These are phyloP conservation scores for Pteruthius melanotis DNA, from an alignment of 2,113 vertebrate species.

Conservation along the genomic window DNA sequence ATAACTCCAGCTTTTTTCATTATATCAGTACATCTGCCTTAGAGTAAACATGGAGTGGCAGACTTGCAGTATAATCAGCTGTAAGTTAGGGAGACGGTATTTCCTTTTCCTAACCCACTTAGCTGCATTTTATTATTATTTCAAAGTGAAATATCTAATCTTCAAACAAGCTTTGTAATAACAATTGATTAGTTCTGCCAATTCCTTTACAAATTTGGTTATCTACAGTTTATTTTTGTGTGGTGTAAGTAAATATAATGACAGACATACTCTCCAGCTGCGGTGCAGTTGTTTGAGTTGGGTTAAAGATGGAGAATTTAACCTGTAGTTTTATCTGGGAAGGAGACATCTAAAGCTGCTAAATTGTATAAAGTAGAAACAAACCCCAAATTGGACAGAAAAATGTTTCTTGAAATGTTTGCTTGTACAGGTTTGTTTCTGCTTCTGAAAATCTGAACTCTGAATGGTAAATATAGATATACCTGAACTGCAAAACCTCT, in stretches of 20 bases:
- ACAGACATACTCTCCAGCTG: conserved; percentile 40
- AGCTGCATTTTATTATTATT: conserved; percentile 67
- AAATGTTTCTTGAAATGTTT: neutral
- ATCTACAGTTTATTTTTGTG: conserved; percentile 70
- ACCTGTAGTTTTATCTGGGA: neutral
- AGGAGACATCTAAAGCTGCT: neutral
- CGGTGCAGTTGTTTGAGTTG: conserved; percentile 15
- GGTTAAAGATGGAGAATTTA: conserved; percentile 14
- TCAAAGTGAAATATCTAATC: conserved; percentile 66
- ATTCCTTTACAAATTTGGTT: conserved; percentile 78
- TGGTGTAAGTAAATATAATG: conserved; percentile 62
- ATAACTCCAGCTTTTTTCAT: conserved; percentile 68
- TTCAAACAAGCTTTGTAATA: conserved; percentile 73
- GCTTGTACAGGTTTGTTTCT: neutral
- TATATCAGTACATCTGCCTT: conserved; percentile 67
- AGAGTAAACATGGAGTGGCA: conserved; percentile 65
- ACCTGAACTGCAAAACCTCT: neutral
- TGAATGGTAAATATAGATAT: neutral
- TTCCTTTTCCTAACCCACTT: conserved; percentile 68
- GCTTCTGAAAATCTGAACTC: neutral
- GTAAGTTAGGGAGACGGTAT: conserved; percentile 57
- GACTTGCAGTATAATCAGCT: conserved; percentile 58
- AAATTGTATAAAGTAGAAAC: neutral
- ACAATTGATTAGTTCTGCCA: conserved; percentile 79
- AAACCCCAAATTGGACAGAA: neutral